phyloP scores from a whole-genome alignment of 1,140 invertebrate species.

The Phenacoccus solenopsis region DNA sequence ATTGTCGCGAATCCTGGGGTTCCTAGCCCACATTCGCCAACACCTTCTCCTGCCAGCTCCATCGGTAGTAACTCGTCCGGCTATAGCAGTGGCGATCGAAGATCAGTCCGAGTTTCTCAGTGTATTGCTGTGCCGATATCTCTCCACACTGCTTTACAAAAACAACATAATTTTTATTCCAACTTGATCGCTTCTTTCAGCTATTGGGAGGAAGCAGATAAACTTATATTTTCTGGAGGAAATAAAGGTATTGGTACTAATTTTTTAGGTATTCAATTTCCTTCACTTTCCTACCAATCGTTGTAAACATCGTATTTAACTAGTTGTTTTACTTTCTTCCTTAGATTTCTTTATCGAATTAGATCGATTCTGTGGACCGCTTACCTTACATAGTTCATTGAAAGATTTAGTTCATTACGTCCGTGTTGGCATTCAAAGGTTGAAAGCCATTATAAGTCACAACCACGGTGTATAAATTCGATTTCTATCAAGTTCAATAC shows the following conservation, averaged over 20 bases:
- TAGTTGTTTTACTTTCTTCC: slow-evolving; percentile 30
- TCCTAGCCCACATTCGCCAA: slow-evolving; percentile 66
- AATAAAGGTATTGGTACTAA: slow-evolving; percentile 5
- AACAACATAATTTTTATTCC: slow-evolving; percentile 49
- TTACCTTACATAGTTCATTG: slow-evolving; percentile 60
- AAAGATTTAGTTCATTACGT: slow-evolving; percentile 63
- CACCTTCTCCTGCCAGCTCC: slow-evolving; percentile 68
- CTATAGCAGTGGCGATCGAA: slow-evolving; percentile 49
- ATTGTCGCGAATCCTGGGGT: slow-evolving; percentile 43
- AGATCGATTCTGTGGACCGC: slow-evolving; percentile 55
- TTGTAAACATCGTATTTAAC: neutral
- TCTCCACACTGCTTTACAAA: slow-evolving; percentile 52
- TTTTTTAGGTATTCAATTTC: neutral
- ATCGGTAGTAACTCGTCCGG: slow-evolving; percentile 64
- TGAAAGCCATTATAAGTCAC: slow-evolving; percentile 10
- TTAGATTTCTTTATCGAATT: slow-evolving; percentile 67
- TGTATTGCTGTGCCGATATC: slow-evolving; percentile 44
- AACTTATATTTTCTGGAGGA: slow-evolving; percentile 18
- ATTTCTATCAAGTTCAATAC: too few species aligned
- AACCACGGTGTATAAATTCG: neutral
- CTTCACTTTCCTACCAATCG: neutral
- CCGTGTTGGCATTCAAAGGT: slow-evolving; percentile 43
- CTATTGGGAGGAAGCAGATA: slow-evolving; percentile 58
- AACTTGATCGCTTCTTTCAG: slow-evolving; percentile 57
- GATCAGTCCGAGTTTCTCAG: slow-evolving; percentile 23